Evolutionary conservation across 2,797 vertebrate species (phyloP), one percentile per base, ranked within the genome.

Genomic region (Zalophus californianus): DNA sequence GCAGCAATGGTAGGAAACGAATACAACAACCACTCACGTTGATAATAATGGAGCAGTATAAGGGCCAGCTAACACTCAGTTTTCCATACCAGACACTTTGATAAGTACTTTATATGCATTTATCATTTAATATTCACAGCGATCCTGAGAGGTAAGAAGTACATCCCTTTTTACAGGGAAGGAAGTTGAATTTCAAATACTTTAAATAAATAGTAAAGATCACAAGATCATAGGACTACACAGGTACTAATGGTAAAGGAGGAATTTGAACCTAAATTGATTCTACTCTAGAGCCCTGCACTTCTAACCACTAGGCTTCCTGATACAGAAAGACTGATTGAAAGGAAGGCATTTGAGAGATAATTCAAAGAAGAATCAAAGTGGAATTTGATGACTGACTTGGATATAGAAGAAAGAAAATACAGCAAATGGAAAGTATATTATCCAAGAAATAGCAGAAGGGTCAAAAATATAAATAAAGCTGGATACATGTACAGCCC

Each of bases 401-500:
- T 93, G 32, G 62, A 66, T 44, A 13, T 82, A 23, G 10, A 91
- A 93, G 44, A 78, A 96, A 96, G 82, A 94, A 96, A 95, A 91
- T 52, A 70, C 2, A 64, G 56, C 73, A 96, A 97, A 86, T 44
- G 32, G n/a, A 78, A 79, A 86, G 48, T 79, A 72, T 60, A 89
- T 44, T 89, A 80, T 64, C 50, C 54, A 95, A 86, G 35, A 97
- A 95, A 94, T 38, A 95, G 9, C 70, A 78, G 15, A 93, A 94
- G 87, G 23, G 58, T 94, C n/a, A 97, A 91, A 92, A 86, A 86
- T 83, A 77, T 87, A 91, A 73, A 93, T 91, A 80, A 85, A 94
- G 29, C 18, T 52, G 5, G 66, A 52, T 75, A 32, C 21, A 52
- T 21, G 6, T 29, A 60, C 35, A 79, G 1, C 29, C 27, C 80